These are phyloP conservation scores for Cistogaster globosa DNA, from an alignment of 2,888 invertebrate genomes.

Conservation along the genomic window DNA sequence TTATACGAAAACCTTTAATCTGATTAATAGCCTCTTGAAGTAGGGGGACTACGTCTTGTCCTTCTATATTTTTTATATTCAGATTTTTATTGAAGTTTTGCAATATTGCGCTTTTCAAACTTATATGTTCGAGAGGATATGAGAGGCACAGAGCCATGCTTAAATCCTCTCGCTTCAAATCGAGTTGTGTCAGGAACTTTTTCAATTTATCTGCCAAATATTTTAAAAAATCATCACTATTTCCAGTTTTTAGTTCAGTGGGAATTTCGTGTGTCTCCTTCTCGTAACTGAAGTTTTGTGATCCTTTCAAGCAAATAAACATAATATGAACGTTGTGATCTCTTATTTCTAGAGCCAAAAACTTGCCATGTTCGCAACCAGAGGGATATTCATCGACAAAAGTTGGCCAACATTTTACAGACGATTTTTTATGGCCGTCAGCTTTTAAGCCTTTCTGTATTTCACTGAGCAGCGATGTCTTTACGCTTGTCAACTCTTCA, in stretches of 20 bases:
- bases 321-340: conserved; percentile 26
- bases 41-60: conserved; percentile 87
- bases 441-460: conserved; percentile 2
- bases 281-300: neutral
- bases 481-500: conserved; percentile 12
- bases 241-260: neutral
- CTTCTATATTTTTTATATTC: conserved; percentile 88
- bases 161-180: conserved; percentile 77
- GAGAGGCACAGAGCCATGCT: conserved; percentile 92
- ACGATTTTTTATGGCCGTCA: neutral
- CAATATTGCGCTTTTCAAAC: conserved; percentile 88
- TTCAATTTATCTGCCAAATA: conserved; percentile 89
- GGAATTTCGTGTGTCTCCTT: conserved; percentile 25
- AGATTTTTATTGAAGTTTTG: conserved; percentile 93
- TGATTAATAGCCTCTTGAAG: conserved; percentile 86
- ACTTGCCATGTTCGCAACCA: conserved; percentile 55
- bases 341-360: conserved; percentile 27
- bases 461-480: conserved; percentile 31
- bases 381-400: conserved; percentile 37
- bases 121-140: conserved; percentile 90
- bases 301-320: conserved; percentile 30
- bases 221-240: conserved; percentile 85
- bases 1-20: conserved; percentile 84
- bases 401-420: conserved; percentile 40
- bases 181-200: conserved; percentile 86